Conservation (phyloP, 2,888 invertebrate genomes). For the Coenonympha glycerion region DNA sequence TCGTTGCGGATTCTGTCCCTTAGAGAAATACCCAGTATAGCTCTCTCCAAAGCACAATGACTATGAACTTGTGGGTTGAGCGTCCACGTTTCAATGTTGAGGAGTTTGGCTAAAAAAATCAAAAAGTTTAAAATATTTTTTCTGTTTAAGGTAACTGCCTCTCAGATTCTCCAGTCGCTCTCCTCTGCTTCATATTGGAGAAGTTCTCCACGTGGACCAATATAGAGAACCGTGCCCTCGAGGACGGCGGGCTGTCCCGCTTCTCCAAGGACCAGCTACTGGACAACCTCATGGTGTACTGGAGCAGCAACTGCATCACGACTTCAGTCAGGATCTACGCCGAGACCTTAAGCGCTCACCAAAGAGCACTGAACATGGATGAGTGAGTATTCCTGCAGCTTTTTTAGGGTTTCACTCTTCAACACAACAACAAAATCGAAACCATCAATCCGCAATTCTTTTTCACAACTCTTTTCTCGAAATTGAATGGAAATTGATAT, state of each 20-base stretch:
- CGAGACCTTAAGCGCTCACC: conserved; percentile 71
- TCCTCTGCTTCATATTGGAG: conserved; percentile 89
- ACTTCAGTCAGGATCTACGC: conserved; percentile 85
- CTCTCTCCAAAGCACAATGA: too few species aligned
- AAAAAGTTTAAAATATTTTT: not conserved
- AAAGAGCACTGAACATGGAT: conserved; percentile 4
- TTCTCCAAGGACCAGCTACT: conserved; percentile 82
- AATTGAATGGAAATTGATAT: too few species aligned
- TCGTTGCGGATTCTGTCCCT: too few species aligned
- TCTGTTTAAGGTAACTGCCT: conserved; percentile 54
- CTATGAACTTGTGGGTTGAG: too few species aligned
- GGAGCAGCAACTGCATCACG: conserved; percentile 83
- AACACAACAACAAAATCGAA: too few species aligned
- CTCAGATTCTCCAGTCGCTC: conserved; percentile 84
- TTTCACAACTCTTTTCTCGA: too few species aligned
- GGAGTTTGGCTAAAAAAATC: too few species aligned
- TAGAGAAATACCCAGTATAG: too few species aligned
- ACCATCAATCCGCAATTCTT: too few species aligned
- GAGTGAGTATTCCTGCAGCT: conserved; percentile 11
- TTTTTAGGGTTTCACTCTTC: not conserved
- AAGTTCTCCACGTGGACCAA: conserved; percentile 89
- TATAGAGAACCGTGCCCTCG: conserved; percentile 47
- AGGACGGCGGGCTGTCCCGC: conserved; percentile 81
- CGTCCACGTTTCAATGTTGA: too few species aligned
- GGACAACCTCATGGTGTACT: conserved; percentile 86